Conservation (phyloP, 1,140 invertebrate genomes). For the Musca domestica region DNA sequence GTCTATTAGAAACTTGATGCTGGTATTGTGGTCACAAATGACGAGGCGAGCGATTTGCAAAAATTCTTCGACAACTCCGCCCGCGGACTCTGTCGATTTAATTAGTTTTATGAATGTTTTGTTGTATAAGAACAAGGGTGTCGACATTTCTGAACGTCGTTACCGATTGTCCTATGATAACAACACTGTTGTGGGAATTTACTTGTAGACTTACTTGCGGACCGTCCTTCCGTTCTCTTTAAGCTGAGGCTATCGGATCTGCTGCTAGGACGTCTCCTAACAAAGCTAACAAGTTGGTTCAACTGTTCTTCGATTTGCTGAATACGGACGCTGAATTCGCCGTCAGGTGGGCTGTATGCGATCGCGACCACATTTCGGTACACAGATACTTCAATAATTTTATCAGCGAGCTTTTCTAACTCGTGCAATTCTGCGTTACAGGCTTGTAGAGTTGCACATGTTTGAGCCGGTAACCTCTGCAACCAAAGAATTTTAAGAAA, state of each 20-base stretch:
- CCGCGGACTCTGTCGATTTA: background rate
- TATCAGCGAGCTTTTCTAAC: background rate
- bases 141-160: background rate
- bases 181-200: background rate
- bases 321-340: background rate
- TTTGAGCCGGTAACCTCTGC: background rate
- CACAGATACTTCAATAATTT: background rate
- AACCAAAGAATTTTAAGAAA: background rate
- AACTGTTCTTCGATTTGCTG: background rate
- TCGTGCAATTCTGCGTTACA: background rate
- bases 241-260: too few relatives aligned
- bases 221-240: background rate
- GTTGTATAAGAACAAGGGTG: too few relatives aligned
- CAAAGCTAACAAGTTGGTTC: too few relatives aligned
- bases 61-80: background rate
- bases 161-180: background rate
- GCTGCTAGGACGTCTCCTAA: too few relatives aligned
- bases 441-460: background rate
- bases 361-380: background rate
- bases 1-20: background rate
- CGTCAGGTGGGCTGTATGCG: background rate
- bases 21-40: background rate
- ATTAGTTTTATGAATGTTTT: background rate
- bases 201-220: background rate
- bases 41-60: background rate